phyloP scores from a whole-genome alignment of 2,113 vertebrate genomes.

The Physeter macrocephalus region DNA sequence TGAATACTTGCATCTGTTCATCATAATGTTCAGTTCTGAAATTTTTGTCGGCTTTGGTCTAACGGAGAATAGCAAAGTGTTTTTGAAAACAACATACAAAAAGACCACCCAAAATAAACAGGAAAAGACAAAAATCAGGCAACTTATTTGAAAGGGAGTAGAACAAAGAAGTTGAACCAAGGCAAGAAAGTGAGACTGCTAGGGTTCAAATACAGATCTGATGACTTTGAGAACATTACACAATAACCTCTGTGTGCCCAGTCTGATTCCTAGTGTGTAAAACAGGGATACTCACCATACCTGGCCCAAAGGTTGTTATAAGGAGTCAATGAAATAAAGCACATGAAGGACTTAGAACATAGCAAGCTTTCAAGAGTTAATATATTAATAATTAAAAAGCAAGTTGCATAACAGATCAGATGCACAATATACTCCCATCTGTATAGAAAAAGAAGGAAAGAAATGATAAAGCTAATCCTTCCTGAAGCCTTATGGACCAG shows the following conservation, averaged over 20 bases:
- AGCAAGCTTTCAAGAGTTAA: conserved; percentile 4
- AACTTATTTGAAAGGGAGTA: neutral
- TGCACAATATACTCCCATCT: neutral
- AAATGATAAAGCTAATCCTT: neutral
- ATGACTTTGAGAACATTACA: neutral
- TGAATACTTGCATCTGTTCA: conserved; percentile 75
- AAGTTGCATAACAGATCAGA: neutral
- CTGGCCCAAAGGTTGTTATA: neutral
- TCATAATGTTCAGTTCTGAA: conserved; percentile 83
- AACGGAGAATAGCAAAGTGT: neutral
- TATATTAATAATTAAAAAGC: neutral
- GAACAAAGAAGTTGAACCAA: neutral
- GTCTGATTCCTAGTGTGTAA: neutral
- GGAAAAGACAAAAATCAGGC: neutral
- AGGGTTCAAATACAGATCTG: neutral
- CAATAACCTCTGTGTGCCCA: neutral
- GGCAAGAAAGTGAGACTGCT: neutral
- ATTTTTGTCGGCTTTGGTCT: conserved; percentile 87
- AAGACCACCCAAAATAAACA: neutral
- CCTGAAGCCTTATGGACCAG: neutral
- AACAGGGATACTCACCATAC: neutral
- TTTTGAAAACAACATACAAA: neutral
- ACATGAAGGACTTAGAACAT: neutral
- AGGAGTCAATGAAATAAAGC: neutral
- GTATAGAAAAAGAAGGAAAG: neutral